Base-by-base conservation (phyloP, 1,140 invertebrate genomes). In the Cotesia chilonis region DNA sequence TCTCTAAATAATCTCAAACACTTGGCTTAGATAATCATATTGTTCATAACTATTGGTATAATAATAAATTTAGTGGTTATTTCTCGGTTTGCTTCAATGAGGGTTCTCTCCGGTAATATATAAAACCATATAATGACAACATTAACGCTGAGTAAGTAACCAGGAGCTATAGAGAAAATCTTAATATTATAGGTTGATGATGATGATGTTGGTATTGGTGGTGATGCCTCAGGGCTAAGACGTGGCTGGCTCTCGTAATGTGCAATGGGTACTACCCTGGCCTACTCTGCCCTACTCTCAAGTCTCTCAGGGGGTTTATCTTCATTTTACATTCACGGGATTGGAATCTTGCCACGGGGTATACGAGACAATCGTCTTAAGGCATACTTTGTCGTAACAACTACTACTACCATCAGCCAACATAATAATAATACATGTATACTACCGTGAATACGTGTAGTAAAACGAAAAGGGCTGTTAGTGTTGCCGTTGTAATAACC, bases 271-370 rank as follows among this genome's bases (percentile, higher is more conserved):
- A 37, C 28, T 28, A 2, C 28, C 28, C 28, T 28, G 28, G 28
- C 70, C 51, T 67, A 20, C 10, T n/a, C 37, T 61, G 57, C 61
- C 20, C 37, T 57, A 70, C 70, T 74, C 73, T 68, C 57, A 38
- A 10, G 64, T 75, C 70, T 74, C 73, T 68, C 57, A 38, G n/a
- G 64, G 77, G 76, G 75, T 76, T 79, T 77, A 77, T 75, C 75
- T 80, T 77, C 71, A 73, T 80, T 81, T 81, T 76, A 71, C 73
- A 78, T 81, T 80, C 76, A 75, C 41, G 64, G 68, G 65, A 77
- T 76, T 68, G 71, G 73, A 78, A 80, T 71, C 70, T 73, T 67
- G 65, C 73, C 52, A 54, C 47, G 51, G 67, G 68, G 75, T 61
- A 73, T 38, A 64, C 68, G 65, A 65, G 77, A 80, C 72, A 74